A percentile compares a stretch with the other conserved stretches of the same genome.
Conservation (phyloP, 2,113 vertebrate genomes). For the Nycticebus coucang region DNA sequence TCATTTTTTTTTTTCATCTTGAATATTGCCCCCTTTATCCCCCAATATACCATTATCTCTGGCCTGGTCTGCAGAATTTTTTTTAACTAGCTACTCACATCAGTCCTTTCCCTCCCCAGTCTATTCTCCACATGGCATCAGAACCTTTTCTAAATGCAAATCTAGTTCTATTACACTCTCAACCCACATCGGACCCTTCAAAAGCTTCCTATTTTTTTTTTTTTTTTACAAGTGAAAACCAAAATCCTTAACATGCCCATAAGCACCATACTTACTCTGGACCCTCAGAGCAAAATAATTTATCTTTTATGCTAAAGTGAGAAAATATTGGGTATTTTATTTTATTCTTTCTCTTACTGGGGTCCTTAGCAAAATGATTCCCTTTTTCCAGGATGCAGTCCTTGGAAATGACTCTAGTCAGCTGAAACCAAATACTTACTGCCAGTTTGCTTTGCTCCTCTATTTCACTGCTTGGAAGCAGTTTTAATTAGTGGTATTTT, state of each 20-base stretch:
- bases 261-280: neutral
- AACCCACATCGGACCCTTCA: neutral
- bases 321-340: neutral
- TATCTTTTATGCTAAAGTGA: neutral
- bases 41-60: neutral
- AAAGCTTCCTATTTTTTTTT: neutral
- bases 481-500: slow-evolving; percentile 42
- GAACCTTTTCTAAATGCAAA: neutral
- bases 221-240: neutral
- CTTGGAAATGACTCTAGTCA: neutral
- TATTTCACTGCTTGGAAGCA: slow-evolving; percentile 21
- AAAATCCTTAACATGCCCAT: neutral
- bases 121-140: neutral
- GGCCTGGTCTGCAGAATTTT: neutral
- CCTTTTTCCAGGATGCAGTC: neutral
- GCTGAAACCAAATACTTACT: neutral
- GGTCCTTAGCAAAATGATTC: neutral
- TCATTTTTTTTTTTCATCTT: neutral
- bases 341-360: neutral
- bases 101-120: neutral
- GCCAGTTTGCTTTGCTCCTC: neutral
- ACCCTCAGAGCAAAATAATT: neutral
- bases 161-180: neutral
- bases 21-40: neutral
- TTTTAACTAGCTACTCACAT: neutral